Conservation (phyloP, 2,113 vertebrate genomes). For the Capreolus pygargus region DNA sequence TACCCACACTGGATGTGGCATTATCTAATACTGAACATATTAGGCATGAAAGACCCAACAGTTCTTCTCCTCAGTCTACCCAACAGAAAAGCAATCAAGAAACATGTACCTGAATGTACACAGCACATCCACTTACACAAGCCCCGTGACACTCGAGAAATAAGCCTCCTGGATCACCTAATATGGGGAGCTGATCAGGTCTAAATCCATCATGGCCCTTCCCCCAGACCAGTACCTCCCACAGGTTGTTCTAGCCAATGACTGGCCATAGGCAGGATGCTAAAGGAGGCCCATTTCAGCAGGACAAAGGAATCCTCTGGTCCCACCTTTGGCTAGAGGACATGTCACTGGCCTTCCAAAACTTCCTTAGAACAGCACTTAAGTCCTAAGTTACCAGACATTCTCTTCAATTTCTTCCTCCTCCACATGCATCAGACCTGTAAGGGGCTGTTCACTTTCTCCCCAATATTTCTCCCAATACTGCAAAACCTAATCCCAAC, state of each 20-base stretch:
- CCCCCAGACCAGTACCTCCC: background rate
- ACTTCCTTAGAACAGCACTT: background rate
- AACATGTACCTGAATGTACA: background rate
- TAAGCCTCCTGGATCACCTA: background rate
- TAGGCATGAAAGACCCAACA: background rate
- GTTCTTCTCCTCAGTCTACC: background rate
- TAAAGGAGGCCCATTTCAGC: background rate
- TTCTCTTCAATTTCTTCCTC: background rate
- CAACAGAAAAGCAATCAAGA: background rate
- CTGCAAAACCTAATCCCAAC: background rate
- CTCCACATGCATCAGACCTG: background rate
- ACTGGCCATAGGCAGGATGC: background rate
- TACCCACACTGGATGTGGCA: background rate
- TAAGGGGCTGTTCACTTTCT: background rate
- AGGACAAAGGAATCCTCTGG: background rate
- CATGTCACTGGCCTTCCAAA: background rate
- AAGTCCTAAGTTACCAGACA: background rate
- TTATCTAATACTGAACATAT: background rate
- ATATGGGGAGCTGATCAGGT: background rate
- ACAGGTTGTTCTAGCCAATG: background rate
- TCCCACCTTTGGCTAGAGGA: background rate
- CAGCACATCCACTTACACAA: background rate
- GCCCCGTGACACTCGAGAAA: background rate
- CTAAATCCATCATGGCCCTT: background rate
- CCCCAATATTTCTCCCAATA: background rate